Base-by-base conservation (phyloP, 2,113 vertebrate genomes). In the Tyrannus savana region DNA sequence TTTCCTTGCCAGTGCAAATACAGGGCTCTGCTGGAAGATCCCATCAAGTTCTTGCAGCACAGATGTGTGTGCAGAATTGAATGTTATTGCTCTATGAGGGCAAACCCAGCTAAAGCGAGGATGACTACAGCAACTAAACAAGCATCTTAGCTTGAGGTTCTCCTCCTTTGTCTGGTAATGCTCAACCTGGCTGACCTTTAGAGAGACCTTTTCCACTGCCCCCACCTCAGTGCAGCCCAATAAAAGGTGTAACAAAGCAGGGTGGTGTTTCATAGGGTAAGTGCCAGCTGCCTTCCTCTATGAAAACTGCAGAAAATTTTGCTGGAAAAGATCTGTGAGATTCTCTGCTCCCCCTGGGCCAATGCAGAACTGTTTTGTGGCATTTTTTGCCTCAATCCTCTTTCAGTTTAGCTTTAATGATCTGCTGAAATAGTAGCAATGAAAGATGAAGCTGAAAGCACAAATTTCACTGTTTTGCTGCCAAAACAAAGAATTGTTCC, bases 391-490 rank as follows among this genome's bases (percentile, higher is more conserved):
- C 47, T 87, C 41, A 44, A 0, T 63, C 60, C 15, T 63, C 62
- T 84, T 95, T 83, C 68, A 79, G 14, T 85, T 87, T 50, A 87
- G 39, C 81, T 96, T 91, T 93, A 90, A 90, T 1, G 3, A 44
- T 74, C 63, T 75, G 39, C 56, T 80, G 85, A 64, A 93, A 56
- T 64, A 96, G 83, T 75, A 89, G 92, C 79, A 92, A 71, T 86
- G 83, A 94, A 95, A 74, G 64, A 84, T 75, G 76, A 93, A 92
- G 64, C 76, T 75, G 85, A 81, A 94, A 92, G 85, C 75, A 81
- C 28, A 56, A 30, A 63, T 90, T 93, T 88, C 75, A 74, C 42
- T 77, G 68, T 55, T 94, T 74, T 81, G 73, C 83, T 97, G 90
- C 90, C 85, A 97, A 90, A 84, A 76, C 55, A 80, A 84, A 91